Evolutionary conservation across 2,888 invertebrate species (phyloP).

Genomic region (Proisotoma minuta): DNA sequence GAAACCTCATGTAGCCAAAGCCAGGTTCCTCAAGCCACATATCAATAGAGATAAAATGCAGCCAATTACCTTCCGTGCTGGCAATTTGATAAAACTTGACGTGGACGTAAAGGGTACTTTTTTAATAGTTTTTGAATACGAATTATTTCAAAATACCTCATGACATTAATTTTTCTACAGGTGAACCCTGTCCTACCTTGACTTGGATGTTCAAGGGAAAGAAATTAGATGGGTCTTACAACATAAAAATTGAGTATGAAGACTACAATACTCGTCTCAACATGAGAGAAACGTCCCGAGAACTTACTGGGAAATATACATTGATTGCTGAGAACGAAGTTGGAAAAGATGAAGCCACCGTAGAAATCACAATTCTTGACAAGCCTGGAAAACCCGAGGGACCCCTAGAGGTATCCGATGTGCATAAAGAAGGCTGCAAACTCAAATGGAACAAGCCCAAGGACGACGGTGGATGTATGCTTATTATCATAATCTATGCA

Average conservation of each 20-base stretch:
- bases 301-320: constrained; percentile 83
- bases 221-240: constrained; percentile 64
- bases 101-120: constrained; percentile 92
- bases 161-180: no score
- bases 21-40: constrained; percentile 81
- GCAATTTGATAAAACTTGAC: constrained; percentile 82
- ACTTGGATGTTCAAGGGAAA: constrained; percentile 70
- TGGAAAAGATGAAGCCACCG: constrained; percentile 87
- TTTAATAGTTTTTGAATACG: no score
- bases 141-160: no score
- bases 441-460: constrained; percentile 91
- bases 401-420: constrained; percentile 81
- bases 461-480: constrained; percentile 91
- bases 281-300: constrained; percentile 73
- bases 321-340: constrained; percentile 88
- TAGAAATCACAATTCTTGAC: constrained; percentile 82
- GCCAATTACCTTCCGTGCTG: constrained; percentile 80
- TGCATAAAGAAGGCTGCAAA: constrained; percentile 90
- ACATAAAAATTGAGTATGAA: constrained; percentile 76
- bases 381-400: constrained; percentile 85
- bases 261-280: constrained; percentile 85
- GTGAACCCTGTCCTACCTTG: constrained; percentile 91
- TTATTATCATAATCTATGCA: no score
- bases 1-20: constrained; percentile 79
- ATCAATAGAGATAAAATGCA: constrained; percentile 93